Percentiles rank a stretch among this genome's conserved stretches.
Evolutionary conservation across 2,113 vertebrate species (phyloP).

Genomic region (Propithecus coquereli): DNA sequence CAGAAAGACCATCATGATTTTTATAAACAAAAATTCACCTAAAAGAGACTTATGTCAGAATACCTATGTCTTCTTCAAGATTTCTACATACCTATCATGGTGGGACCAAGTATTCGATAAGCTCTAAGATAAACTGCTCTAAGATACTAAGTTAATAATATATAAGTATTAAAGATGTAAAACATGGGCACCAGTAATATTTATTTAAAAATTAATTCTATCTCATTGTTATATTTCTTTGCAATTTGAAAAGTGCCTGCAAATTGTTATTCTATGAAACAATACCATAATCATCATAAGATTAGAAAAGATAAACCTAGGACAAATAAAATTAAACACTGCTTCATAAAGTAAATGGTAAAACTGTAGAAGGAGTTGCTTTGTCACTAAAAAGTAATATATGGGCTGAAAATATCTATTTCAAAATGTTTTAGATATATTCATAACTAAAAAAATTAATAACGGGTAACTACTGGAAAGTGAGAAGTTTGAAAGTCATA

Average conservation of each 20-base stretch:
- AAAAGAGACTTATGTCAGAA: not conserved
- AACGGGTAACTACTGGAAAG: not conserved
- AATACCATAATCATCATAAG: not conserved
- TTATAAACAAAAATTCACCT: not conserved
- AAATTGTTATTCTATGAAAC: not conserved
- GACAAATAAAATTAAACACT: not conserved
- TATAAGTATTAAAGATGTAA: not conserved
- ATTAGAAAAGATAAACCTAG: not conserved
- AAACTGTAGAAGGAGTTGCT: not conserved
- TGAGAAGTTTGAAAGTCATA: not conserved
- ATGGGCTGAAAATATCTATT: not conserved
- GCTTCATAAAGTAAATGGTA: not conserved
- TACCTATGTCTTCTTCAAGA: not conserved
- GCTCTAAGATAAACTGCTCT: not conserved
- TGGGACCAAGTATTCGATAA: not conserved
- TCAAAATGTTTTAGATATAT: not conserved
- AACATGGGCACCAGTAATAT: not conserved
- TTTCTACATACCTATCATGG: not conserved
- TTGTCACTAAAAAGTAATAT: not conserved
- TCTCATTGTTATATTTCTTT: not conserved
- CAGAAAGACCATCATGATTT: not conserved
- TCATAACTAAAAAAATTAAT: not conserved
- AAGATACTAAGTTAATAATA: not conserved
- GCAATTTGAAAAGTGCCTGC: not conserved
- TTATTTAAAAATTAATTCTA: conserved; percentile 17